phyloP scores from a whole-genome alignment of 2,113 vertebrate genomes.

The Protobothrops flavoviridis region DNA sequence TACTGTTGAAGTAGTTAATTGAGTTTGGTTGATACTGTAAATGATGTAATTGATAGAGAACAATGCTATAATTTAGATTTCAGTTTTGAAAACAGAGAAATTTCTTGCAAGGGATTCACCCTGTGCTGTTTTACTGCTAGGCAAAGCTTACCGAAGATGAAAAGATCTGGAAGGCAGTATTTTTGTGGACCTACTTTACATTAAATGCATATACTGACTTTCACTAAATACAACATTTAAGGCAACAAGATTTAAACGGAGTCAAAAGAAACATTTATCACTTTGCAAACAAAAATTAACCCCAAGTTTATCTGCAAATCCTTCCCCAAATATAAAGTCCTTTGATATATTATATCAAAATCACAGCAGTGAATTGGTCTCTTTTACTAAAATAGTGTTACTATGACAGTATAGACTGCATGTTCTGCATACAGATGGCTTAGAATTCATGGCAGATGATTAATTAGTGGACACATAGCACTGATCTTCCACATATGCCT shows the following conservation, averaged over 20 bases:
- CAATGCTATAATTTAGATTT: background rate
- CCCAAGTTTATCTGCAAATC: background rate
- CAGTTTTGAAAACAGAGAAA: too few relatives aligned
- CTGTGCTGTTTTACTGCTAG: background rate
- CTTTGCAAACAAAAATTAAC: background rate
- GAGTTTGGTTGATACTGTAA: background rate
- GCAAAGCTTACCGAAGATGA: background rate
- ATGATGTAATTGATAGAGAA: background rate
- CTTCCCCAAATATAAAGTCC: background rate
- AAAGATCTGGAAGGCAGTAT: background rate
- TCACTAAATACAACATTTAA: background rate
- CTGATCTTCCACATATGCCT: accelerated
- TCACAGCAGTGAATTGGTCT: background rate
- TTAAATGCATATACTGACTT: background rate
- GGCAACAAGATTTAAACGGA: background rate
- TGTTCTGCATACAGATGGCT: background rate
- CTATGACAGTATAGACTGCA: background rate
- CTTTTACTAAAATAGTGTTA: background rate
- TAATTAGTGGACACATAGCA: background rate
- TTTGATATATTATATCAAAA: background rate
- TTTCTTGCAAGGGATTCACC: background rate
- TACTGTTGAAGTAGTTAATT: background rate
- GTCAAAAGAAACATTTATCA: background rate
- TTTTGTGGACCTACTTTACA: background rate
- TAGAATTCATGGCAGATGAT: background rate